Percentiles rank a stretch among this genome's conserved stretches.
These are phyloP conservation scores for Drosophila macrospina DNA, from an alignment of 2,888 invertebrate genomes.

Conservation along the genomic window DNA sequence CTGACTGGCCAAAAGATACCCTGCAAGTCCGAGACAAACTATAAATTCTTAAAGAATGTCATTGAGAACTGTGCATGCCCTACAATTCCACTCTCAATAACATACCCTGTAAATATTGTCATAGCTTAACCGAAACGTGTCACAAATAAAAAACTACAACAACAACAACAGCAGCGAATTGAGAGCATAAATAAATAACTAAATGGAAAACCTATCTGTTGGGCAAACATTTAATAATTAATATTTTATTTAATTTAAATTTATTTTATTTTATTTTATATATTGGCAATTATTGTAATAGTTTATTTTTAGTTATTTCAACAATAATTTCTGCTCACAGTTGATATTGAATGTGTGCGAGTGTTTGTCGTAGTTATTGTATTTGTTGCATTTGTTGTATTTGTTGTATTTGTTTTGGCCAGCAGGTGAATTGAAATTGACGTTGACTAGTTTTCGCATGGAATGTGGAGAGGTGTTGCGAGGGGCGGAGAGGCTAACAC, in stretches of 20 bases:
- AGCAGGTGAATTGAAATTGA: slow-evolving; percentile 61
- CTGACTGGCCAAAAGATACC: neutral
- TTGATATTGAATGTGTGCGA: slow-evolving; percentile 8
- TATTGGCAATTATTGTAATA: neutral
- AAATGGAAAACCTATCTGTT: slow-evolving; percentile 25
- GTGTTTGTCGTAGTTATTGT: slow-evolving; percentile 10
- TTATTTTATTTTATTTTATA: too few species aligned
- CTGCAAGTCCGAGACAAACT: neutral
- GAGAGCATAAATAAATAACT: slow-evolving; percentile 30
- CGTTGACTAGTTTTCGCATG: slow-evolving; percentile 50
- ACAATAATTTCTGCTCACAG: slow-evolving; percentile 26
- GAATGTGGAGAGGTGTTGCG: neutral
- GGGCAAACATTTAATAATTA: slow-evolving; percentile 35
- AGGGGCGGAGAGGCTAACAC: too few species aligned
- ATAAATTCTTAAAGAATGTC: neutral
- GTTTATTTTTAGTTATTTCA: neutral
- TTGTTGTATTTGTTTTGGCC: slow-evolving; percentile 39
- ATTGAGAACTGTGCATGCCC: neutral
- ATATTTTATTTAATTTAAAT: too few species aligned
- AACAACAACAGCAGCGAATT: neutral
- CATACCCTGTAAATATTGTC: neutral
- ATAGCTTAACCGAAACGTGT: neutral
- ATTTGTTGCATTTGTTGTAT: slow-evolving; percentile 39
- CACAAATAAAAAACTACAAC: neutral
- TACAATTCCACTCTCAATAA: neutral